These are phyloP conservation scores for Hirudo medicinalis DNA, from an alignment of 1,140 invertebrate genomes.

Conservation along the genomic window DNA sequence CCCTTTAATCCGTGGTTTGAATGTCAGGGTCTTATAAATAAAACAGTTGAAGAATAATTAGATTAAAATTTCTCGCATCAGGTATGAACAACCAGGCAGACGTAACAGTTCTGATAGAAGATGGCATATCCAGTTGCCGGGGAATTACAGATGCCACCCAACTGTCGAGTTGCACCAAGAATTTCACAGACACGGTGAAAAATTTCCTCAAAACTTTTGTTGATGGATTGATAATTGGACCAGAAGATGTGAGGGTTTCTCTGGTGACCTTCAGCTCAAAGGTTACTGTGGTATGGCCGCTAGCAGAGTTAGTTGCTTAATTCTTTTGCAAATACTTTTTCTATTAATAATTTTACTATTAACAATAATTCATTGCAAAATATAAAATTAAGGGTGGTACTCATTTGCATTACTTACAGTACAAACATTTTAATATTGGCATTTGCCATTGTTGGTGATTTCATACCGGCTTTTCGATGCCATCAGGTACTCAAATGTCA, in stretches of 20 bases:
- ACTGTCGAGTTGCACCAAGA: not conserved
- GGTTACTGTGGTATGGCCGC: not conserved
- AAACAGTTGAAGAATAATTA: not conserved
- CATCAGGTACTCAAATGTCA: too few relatives aligned
- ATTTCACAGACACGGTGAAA: not conserved
- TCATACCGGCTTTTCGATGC: too few relatives aligned
- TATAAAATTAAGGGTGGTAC: too few relatives aligned
- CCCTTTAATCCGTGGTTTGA: too few relatives aligned
- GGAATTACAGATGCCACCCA: too few relatives aligned
- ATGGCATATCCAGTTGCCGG: not conserved
- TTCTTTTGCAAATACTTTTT: not conserved
- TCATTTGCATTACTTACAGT: not conserved
- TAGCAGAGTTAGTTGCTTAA: not conserved
- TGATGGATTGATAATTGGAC: not conserved
- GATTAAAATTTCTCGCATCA: not conserved
- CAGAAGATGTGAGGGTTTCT: not conserved
- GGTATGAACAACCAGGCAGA: not conserved
- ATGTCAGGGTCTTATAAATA: too few relatives aligned
- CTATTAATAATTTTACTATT: not conserved
- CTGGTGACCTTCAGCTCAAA: not conserved
- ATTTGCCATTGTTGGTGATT: too few relatives aligned
- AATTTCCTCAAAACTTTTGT: conserved; percentile 4
- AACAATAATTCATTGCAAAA: too few relatives aligned
- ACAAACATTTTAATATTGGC: too few relatives aligned
- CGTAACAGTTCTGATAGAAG: not conserved